phyloP scores from a whole-genome alignment of 2,888 invertebrate species.

The Didymodactylos carnosus region DNA sequence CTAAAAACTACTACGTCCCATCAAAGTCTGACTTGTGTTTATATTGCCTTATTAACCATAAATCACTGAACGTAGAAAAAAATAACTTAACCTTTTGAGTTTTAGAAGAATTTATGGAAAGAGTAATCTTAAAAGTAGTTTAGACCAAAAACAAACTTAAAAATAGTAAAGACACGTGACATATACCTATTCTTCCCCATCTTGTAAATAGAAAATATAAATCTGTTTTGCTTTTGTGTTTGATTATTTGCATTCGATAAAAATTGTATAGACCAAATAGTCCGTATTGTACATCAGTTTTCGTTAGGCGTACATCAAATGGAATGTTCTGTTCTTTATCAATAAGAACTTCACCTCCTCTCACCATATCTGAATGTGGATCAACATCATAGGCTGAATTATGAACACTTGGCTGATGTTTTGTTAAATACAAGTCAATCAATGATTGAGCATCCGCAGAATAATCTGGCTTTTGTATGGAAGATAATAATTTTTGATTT shows the following conservation, averaged over 20 bases:
- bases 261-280: slow-evolving; percentile 34
- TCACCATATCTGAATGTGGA: background rate
- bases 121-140: too few relatives aligned
- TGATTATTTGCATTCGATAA: slow-evolving; percentile 34
- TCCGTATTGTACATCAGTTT: slow-evolving; percentile 30
- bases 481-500: background rate
- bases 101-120: too few relatives aligned
- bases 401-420: background rate
- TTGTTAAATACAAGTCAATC: background rate
- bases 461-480: background rate
- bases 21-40: too few relatives aligned
- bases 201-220: slow-evolving; percentile 33
- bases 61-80: too few relatives aligned
- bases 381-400: slow-evolving; percentile 5
- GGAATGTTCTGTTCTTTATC: slow-evolving; percentile 15
- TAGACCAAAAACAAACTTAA: too few relatives aligned
- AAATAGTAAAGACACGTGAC: too few relatives aligned
- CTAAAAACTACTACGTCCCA: too few relatives aligned
- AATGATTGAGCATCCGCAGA: background rate
- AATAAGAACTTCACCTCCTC: slow-evolving; percentile 1
- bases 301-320: slow-evolving; percentile 28
- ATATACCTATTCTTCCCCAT: slow-evolving; percentile 35
- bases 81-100: too few relatives aligned
- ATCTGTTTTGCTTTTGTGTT: slow-evolving; percentile 25
- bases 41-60: too few relatives aligned